Evolutionary conservation across 2,113 vertebrate genomes (phyloP).

Genomic region (Macaca mulatta): DNA sequence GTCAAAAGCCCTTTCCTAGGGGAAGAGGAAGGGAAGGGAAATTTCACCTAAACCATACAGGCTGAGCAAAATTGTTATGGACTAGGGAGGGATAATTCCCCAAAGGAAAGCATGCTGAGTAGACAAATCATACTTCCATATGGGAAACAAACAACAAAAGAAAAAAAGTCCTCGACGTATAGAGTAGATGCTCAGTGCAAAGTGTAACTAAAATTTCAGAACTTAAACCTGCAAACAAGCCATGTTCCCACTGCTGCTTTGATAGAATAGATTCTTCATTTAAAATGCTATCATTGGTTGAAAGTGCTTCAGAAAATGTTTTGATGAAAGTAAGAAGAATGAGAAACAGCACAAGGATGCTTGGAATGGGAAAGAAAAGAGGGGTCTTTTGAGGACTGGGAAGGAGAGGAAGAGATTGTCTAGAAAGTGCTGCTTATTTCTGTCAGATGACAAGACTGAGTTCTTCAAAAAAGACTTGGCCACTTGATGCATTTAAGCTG

Average conservation of each 20-base stretch:
- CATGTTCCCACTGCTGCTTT: background rate
- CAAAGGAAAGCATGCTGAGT: background rate
- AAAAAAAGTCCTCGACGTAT: background rate
- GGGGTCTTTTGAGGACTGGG: background rate
- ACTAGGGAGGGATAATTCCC: background rate
- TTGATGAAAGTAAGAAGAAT: background rate
- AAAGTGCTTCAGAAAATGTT: background rate
- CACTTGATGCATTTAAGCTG: background rate
- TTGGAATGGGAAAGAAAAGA: background rate
- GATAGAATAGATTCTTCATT: background rate
- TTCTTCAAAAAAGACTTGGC: background rate
- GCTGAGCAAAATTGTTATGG: background rate
- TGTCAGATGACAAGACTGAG: background rate
- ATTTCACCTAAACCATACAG: background rate
- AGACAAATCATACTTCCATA: background rate
- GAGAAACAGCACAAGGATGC: background rate
- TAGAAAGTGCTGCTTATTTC: background rate
- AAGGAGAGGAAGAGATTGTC: background rate
- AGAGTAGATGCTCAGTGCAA: background rate
- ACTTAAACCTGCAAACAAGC: background rate
- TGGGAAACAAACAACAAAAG: background rate
- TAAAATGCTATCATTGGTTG: background rate
- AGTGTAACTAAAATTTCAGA: background rate
- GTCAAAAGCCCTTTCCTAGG: background rate
- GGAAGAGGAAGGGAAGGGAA: background rate